Conservation (phyloP, 2,888 invertebrate species). For the Spatulosminthurus flaviceps region DNA sequence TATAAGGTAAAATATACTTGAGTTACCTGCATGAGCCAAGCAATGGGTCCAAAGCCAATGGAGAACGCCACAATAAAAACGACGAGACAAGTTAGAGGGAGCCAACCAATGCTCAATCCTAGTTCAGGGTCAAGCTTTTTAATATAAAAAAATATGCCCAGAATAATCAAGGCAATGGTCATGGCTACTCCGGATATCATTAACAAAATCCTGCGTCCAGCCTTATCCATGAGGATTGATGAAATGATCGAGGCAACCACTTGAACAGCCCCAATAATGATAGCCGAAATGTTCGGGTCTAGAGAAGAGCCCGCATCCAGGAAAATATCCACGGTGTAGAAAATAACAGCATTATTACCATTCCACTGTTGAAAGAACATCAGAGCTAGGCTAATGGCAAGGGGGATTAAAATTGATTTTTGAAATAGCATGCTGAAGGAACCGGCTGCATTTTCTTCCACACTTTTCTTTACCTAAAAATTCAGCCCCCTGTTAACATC, state of each 20-base stretch:
- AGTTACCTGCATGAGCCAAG: conserved; percentile 63
- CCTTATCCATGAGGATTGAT: conserved; percentile 78
- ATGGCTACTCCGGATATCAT: conserved; percentile 79
- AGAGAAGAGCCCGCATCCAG: conserved; percentile 62
- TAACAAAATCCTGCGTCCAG: conserved; percentile 81
- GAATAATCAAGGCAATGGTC: conserved; percentile 73
- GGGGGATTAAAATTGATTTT: conserved; percentile 68
- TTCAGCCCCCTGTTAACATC: too few species aligned
- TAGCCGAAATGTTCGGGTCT: conserved; percentile 70
- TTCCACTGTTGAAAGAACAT: conserved; percentile 88
- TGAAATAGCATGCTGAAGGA: conserved; percentile 47
- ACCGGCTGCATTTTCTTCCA: conserved; percentile 54
- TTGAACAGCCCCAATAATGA: conserved; percentile 71
- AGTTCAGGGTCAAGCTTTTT: conserved; percentile 51
- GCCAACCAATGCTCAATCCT: conserved; percentile 71
- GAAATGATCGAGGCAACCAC: conserved; percentile 68
- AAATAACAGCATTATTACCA: conserved; percentile 81
- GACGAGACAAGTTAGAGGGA: conserved; percentile 72
- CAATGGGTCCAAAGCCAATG: conserved; percentile 64
- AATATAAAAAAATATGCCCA: conserved; percentile 79
- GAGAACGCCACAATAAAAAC: conserved; percentile 60
- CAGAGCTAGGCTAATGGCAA: conserved; percentile 78
- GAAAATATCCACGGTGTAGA: conserved; percentile 82
- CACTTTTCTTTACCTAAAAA: conserved; percentile 56
- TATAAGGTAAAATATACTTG: too few species aligned